Percentiles rank a stretch among this genome's conserved stretches.
Conservation (phyloP, 2,797 vertebrate genomes). For the Amblyopsis hoosieri region DNA sequence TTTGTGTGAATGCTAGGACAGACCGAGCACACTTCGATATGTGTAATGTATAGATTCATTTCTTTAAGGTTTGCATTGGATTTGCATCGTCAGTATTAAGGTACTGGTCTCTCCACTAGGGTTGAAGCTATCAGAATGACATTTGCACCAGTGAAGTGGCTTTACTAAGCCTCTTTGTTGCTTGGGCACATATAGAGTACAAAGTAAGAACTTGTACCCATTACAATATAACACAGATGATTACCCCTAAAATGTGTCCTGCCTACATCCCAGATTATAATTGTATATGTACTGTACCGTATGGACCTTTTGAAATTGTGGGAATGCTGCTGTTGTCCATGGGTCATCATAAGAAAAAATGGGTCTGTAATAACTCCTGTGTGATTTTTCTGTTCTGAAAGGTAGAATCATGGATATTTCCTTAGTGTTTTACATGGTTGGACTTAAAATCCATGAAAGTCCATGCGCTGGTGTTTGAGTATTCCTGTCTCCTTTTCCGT, state of each 20-base stretch:
- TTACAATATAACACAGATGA: constrained; percentile 1
- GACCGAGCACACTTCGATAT: constrained; percentile 4
- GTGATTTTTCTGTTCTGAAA: constrained; percentile 14
- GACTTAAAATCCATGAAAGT: not conserved
- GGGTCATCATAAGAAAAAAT: constrained; percentile 2
- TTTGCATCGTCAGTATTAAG: constrained; percentile 1
- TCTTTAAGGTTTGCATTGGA: constrained; percentile 1
- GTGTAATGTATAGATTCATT: not conserved
- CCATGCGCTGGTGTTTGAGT: constrained; percentile 11
- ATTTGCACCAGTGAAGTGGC: not conserved
- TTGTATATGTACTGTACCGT: not conserved
- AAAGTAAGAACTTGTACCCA: not conserved
- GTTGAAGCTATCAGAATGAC: constrained; percentile 8
- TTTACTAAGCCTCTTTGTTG: constrained; percentile 1
- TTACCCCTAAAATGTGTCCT: not conserved
- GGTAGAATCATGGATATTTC: constrained; percentile 12
- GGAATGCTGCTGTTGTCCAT: constrained; percentile 1
- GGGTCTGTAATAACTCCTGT: constrained; percentile 21
- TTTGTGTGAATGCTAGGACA: constrained; percentile 1
- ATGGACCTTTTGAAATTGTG: constrained; percentile 8
- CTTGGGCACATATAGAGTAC: constrained; percentile 1
- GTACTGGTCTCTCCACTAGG: not conserved
- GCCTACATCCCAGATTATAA: not conserved
- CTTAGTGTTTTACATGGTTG: constrained; percentile 10
- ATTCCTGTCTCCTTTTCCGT: constrained; percentile 13